Percentiles rank a stretch among this genome's conserved stretches.
phyloP scores from a whole-genome alignment of 2,797 vertebrate genomes.

The Mergus octosetaceus region DNA sequence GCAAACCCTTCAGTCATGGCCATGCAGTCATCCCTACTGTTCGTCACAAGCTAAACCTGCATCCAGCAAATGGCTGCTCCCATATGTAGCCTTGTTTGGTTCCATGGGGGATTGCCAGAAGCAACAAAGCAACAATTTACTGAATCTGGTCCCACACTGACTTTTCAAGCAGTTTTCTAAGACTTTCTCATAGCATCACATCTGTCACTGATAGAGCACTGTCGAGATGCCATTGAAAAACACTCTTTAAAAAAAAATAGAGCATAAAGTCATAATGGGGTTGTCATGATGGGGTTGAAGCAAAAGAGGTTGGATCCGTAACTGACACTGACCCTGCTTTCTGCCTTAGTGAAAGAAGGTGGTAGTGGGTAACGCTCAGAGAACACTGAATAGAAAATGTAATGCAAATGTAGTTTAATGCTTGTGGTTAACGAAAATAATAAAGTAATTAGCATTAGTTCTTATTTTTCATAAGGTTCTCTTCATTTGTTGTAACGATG shows the following conservation, averaged over 20 bases:
- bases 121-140: neutral
- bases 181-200: neutral
- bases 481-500: neutral
- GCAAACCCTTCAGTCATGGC: neutral
- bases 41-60: constrained; percentile 2
- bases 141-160: neutral
- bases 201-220: neutral
- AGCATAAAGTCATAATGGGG: neutral
- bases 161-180: neutral
- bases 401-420: neutral
- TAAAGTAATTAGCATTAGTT: neutral
- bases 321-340: neutral
- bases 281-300: neutral
- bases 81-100: neutral
- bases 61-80: neutral
- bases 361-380: neutral
- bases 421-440: neutral
- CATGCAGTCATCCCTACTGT: neutral
- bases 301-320: neutral
- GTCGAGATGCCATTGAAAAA: neutral
- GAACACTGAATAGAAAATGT: neutral
- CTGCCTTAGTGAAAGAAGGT: neutral
- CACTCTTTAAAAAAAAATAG: neutral
- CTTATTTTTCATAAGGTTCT: neutral
- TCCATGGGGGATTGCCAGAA: neutral